Conservation (phyloP, 2,113 vertebrate species). For the Pleuronectes platessa region DNA sequence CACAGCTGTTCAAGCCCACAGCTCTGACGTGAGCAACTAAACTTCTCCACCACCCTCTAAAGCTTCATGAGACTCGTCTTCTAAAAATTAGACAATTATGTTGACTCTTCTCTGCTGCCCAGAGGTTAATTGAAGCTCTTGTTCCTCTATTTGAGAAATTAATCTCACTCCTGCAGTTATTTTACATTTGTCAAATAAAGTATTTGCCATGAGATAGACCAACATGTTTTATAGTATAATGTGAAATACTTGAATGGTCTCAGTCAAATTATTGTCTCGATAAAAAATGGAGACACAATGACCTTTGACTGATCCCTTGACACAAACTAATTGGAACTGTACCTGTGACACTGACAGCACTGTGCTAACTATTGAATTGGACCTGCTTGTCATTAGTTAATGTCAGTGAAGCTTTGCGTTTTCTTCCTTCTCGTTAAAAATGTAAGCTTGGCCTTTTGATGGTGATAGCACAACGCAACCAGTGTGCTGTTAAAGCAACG, state of each 20-base stretch:
- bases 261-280: background rate
- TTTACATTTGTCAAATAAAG: constrained; percentile 28
- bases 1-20: background rate
- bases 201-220: constrained; percentile 5
- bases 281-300: background rate
- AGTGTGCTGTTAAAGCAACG: constrained; percentile 61
- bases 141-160: constrained; percentile 19
- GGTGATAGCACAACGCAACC: constrained; percentile 63
- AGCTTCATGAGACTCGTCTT: constrained; percentile 25
- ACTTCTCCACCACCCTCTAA: background rate
- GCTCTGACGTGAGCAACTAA: background rate
- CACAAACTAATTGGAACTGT: constrained; percentile 44
- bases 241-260: background rate
- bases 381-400: constrained; percentile 59
- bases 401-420: constrained; percentile 58
- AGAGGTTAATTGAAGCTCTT: constrained; percentile 41
- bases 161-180: constrained; percentile 15
- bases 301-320: constrained; percentile 36
- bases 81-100: constrained; percentile 24
- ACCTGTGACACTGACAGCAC: constrained; percentile 48
- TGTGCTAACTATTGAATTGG: constrained; percentile 43
- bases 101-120: constrained; percentile 10
- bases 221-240: background rate
- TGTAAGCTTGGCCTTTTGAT: constrained; percentile 63
- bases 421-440: constrained; percentile 75